Conservation (phyloP, 92 coral and sea anemone genomes). For the Bergia puertoricense region DNA sequence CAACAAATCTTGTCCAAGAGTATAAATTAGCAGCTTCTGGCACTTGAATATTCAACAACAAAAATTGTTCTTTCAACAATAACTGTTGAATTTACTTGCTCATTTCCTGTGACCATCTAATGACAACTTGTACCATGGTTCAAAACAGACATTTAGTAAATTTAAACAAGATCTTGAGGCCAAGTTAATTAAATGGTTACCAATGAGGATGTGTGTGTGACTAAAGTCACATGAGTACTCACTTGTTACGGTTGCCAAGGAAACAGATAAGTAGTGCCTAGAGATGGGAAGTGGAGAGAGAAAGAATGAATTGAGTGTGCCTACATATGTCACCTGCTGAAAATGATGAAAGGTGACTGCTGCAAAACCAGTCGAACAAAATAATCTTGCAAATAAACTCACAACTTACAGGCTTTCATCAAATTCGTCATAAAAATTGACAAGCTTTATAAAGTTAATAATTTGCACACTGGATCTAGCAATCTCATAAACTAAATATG, state of each 20-base stretch:
- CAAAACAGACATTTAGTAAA: background rate
- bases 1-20: too few species aligned
- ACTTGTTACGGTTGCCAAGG: conserved; percentile 51
- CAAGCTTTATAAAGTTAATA: background rate
- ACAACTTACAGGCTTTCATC: background rate
- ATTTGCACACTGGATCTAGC: background rate
- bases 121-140: too few species aligned
- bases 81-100: too few species aligned
- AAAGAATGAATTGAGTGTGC: conserved; percentile 30
- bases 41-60: too few species aligned
- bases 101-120: too few species aligned
- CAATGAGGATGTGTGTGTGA: conserved; percentile 3
- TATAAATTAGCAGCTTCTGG: too few species aligned
- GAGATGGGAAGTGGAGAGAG: conserved; percentile 36
- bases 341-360: background rate
- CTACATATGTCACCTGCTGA: background rate
- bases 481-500: too few species aligned
- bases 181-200: conserved; percentile 19
- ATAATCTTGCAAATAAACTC: background rate
- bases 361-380: background rate
- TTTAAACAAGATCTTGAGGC: background rate
- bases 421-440: background rate
- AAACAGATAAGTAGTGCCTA: conserved; percentile 50
- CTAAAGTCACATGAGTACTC: conserved; percentile 16
- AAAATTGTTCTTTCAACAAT: too few species aligned